Evolutionary conservation across 2,888 invertebrate genomes (phyloP), one percentile per base, ranked within the genome.

Genomic region (Ophraella communa): DNA sequence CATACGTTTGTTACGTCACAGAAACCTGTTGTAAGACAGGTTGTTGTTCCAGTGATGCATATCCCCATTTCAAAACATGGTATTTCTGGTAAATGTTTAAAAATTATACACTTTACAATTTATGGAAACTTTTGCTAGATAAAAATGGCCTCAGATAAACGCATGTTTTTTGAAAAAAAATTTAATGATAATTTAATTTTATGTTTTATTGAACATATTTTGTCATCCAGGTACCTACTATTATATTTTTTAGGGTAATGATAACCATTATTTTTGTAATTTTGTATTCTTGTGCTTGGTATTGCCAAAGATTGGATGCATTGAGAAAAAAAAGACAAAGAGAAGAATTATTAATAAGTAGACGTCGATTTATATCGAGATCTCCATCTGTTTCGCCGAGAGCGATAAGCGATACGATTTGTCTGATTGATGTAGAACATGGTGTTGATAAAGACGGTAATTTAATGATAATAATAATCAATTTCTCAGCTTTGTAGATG

Each of bases 11-110:
- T 45, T 64, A 57, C n/a, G 23, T 17, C 20, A 53, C 56, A 14
- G 66, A 66, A 51, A 65, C 10, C 57, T 68, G 69, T 35, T 69
- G 69, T 24, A 45, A 39, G 17, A 60, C 62, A 8, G 69, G 69
- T 14, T 69, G 69, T 30, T 69, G 69, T 17, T 14, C 47, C 1
- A 44, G n/a, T n/a, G 49, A 56, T 42, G 52, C 30, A 17, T 58
- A 62, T 39, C 58, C 45, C 4, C 57, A 63, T 47, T 61, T 60
- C 10, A 66, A 69, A 45, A 58, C 69, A 2, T 69, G 69, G 69
- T 66, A 64, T 51, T 66, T 69, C 35, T 69, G 69, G 69, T 69
- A 63, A 66, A 52, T 45, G 20, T 2, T 20, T 4, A 24, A 30
- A 10, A 10, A 3, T 33, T 8, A 33, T 33, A 11, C n/a, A n/a